Percentiles rank a stretch among this genome's conserved stretches.
Evolutionary conservation across 2,797 vertebrate genomes (phyloP).

Genomic region (Craterocephalus amniculus): DNA sequence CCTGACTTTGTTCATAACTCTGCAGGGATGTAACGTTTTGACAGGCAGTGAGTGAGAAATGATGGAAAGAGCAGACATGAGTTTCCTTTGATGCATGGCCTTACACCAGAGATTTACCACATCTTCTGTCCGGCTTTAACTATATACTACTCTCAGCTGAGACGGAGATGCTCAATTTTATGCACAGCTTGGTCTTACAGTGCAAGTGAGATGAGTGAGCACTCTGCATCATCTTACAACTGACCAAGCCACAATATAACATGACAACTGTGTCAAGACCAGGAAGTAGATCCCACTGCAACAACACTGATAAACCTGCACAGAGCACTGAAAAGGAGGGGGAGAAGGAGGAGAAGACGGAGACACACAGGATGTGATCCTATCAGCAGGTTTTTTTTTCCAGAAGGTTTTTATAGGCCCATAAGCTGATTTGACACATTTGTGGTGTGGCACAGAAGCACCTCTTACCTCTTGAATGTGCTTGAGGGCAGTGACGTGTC

Average conservation of each 20-base stretch:
- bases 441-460: neutral
- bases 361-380: conserved; percentile 63
- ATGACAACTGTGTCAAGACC: conserved; percentile 72
- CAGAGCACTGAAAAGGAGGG: conserved; percentile 31
- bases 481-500: conserved; percentile 90
- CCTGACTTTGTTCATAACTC: conserved; percentile 16
- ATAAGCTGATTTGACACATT: conserved; percentile 15
- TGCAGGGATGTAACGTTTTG: conserved; percentile 35
- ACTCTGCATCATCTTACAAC: conserved; percentile 53
- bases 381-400: conserved; percentile 62
- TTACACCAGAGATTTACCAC: conserved; percentile 16
- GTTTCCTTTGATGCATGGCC: conserved; percentile 42
- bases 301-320: conserved; percentile 84
- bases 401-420: conserved; percentile 39
- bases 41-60: conserved; percentile 54
- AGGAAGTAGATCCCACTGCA: conserved; percentile 82
- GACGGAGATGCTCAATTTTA: conserved; percentile 7
- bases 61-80: conserved; percentile 53
- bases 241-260: conserved; percentile 61
- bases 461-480: conserved; percentile 86
- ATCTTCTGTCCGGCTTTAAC: conserved; percentile 20
- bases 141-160: neutral
- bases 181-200: neutral
- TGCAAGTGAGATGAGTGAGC: conserved; percentile 4
- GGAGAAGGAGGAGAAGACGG: conserved; percentile 39